Base-by-base conservation (phyloP, 2,113 vertebrate species). In the Aldabrachelys gigantea region DNA sequence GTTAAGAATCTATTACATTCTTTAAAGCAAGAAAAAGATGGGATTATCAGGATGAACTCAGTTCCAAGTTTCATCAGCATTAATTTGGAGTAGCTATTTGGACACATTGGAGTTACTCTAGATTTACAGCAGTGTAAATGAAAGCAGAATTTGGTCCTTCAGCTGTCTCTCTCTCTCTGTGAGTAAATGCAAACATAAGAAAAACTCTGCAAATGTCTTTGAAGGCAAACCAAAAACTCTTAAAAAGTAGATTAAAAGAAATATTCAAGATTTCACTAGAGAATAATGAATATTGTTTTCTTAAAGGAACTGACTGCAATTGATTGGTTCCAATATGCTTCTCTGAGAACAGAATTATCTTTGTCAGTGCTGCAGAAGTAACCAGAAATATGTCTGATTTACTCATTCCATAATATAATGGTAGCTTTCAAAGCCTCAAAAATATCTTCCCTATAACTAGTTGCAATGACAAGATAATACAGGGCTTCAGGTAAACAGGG, bases 341-440 rank as follows among this genome's bases (percentile, higher is more conserved):
- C 12, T 80, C 76, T 80, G 22, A 44, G 5, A 10, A 86, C 49
- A 90, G 69, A 84, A 75, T n/a, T 91, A 2, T 41, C 24, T 86
- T 89, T 82, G 76, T 78, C n/a, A 53, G 12, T 38, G 12, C 65
- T 31, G 82, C 87, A 0, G 25, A 88, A 82, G 5, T 83, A 85
- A 94, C 3, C 14, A 93, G 50, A 92, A 89, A 85, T 94, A 72
- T 91, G 50, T 17, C 47, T 82, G 89, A 4, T 75, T 94, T 91
- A 78, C 29, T 92, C 29, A 31, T 92, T 59, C 79, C 72, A 80
- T 62, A 95, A 78, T 29, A 52, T 0, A 93, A 16, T 72, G 9
- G 24, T 93, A 92, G 82, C 38, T 93, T 35, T 84, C 59, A 89
- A 91, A 62, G 86, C 75, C 7, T 13, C 22, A 25, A 25, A 72